Conservation (phyloP, 1,140 invertebrate genomes). For the Cyrtorhinus lividipennis region DNA sequence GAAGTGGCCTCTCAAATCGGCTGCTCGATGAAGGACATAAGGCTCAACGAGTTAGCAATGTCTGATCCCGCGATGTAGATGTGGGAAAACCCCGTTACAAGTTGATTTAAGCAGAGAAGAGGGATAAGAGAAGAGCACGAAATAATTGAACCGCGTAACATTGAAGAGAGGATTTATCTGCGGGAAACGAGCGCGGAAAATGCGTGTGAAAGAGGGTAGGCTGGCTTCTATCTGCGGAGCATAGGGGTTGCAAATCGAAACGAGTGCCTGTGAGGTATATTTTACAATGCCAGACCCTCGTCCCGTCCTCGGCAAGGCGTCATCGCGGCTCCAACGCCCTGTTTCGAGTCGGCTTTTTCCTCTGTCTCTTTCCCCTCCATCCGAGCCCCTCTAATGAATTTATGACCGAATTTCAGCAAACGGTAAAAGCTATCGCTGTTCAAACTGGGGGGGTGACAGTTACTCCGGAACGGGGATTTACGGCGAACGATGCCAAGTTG, state of each 20-base stretch:
- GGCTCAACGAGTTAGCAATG: no score
- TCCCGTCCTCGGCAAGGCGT: background rate
- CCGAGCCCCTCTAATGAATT: background rate
- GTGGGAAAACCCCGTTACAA: no score
- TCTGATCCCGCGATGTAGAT: no score
- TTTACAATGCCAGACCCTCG: background rate
- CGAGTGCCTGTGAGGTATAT: background rate
- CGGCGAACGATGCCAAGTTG: no score
- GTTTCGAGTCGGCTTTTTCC: background rate
- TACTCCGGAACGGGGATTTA: no score
- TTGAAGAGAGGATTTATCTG: background rate
- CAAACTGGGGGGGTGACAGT: background rate
- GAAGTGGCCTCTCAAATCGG: no score
- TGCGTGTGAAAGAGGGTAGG: background rate
- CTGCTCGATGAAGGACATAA: no score
- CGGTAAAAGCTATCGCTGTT: background rate
- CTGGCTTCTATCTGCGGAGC: background rate
- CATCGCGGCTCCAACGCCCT: background rate
- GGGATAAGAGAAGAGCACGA: background rate
- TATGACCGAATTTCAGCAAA: background rate
- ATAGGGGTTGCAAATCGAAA: background rate
- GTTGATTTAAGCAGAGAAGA: no score
- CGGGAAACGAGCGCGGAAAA: background rate
- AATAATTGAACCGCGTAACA: background rate
- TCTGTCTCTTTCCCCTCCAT: no score